Evolutionary conservation across 2,888 invertebrate species (phyloP), one percentile per base, ranked within the genome.

Genomic region (Thymelicus lineola): DNA sequence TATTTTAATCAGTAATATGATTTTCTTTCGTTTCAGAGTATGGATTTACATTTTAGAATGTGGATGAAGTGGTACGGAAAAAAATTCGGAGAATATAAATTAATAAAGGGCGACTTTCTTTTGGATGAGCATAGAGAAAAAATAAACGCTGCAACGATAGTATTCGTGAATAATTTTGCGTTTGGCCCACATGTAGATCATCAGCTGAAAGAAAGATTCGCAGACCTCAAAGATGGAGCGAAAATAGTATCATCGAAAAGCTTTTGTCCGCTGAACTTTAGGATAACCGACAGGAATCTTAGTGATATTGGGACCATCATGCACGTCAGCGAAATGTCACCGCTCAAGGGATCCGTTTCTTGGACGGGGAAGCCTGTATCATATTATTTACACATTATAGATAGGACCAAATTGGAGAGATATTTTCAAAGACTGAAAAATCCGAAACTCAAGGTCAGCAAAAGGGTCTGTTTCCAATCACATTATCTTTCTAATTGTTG

Each of bases 61-160:
- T 98, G 99, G 97, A 98, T 99, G 98, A 96, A 95, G 79, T 99
- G 99, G 98, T 99, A 98, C 89, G 99, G 99, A 15, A 99, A 99
- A 90, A 97, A 97, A 78, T 97, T 95, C 85, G 97, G 98, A 76
- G 97, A 98, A 66, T 99, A 98, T 93, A 96, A 97, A 89, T 94
- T 99, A 80, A 96, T 98, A 76, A 98, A 98, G 83, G 99, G 99
- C 57, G 99, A 99, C 89, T 99, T 99, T 91, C 93, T 99, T 76
- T 96, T 96, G 79, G 97, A 98, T 81, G 97, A 98, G 83, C 97
- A 98, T 89, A 96, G 98, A 77, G 98, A 99, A 86, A 97, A 97
- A 89, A 99, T 99, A 78, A 98, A 98, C 79, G 96, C 97, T 78
- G 97, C 99, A 12, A 97, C 98, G 48, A 97, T 99, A 83, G 98